phyloP scores from a whole-genome alignment of 1,140 invertebrate species.

The Bombus waltoni region DNA sequence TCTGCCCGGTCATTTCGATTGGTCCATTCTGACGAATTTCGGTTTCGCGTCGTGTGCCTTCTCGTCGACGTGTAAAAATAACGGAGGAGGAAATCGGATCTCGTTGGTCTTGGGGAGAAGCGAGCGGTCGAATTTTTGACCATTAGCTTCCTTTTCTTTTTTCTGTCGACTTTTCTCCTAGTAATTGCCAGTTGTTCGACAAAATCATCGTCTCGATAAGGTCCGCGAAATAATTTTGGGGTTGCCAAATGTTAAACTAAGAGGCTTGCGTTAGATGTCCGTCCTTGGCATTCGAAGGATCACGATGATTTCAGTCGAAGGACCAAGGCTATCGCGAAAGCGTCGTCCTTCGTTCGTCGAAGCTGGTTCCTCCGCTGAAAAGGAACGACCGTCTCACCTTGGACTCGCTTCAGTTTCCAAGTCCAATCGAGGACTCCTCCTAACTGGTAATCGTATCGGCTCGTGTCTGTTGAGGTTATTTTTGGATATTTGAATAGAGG shows the following conservation, averaged over 20 bases:
- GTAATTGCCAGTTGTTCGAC: constrained; percentile 47
- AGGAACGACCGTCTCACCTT: constrained; percentile 45
- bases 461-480: not conserved
- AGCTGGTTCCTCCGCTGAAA: constrained; percentile 25
- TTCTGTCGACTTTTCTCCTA: not conserved
- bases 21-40: not conserved
- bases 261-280: constrained; percentile 30
- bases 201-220: constrained; percentile 40
- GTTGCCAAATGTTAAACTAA: constrained; percentile 48
- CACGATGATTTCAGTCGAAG: constrained; percentile 48
- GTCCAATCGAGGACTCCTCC: not conserved
- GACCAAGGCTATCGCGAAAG: constrained; percentile 49
- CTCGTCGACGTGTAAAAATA: not conserved
- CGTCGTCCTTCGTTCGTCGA: constrained; percentile 58
- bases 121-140: not conserved
- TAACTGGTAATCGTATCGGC: not conserved
- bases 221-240: constrained; percentile 51
- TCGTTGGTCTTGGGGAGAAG: not conserved
- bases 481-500: too few relatives aligned
- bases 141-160: not conserved
- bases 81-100: not conserved
- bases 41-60: not conserved
- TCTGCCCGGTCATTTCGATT: constrained; percentile 19
- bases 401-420: not conserved
- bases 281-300: constrained; percentile 58